A percentile compares a stretch with the other conserved stretches of the same genome.
Conservation (phyloP, 2,888 invertebrate genomes). For the Scrobipalpa atriplicella region DNA sequence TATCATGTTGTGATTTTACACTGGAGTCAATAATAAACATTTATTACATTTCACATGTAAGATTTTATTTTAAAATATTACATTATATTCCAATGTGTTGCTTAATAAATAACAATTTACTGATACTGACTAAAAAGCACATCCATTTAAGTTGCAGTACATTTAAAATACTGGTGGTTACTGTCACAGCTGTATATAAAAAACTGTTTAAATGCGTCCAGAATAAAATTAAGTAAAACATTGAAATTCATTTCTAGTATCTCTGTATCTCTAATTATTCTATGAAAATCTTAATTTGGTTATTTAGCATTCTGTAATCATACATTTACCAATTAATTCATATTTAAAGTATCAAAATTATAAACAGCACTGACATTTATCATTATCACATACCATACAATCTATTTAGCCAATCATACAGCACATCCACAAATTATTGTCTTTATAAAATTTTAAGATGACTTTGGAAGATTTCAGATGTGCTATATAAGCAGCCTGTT, state of each 20-base stretch:
- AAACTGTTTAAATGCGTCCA: slow-evolving; percentile 11
- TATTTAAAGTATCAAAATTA: slow-evolving; percentile 13
- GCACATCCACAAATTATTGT: slow-evolving; percentile 25
- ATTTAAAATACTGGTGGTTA: slow-evolving; percentile 43
- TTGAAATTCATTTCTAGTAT: neutral
- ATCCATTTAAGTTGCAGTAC: slow-evolving; percentile 32
- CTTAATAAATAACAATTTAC: slow-evolving; percentile 49
- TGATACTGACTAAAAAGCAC: slow-evolving; percentile 47
- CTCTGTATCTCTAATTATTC: neutral
- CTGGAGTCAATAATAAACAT: neutral
- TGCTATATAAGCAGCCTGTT: slow-evolving; percentile 32
- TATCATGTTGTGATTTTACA: slow-evolving; percentile 16
- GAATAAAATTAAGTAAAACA: slow-evolving; percentile 9
- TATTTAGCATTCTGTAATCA: neutral
- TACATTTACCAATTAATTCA: neutral
- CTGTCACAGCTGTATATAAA: slow-evolving; percentile 8
- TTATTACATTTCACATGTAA: slow-evolving; percentile 30
- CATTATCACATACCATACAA: slow-evolving; percentile 27
- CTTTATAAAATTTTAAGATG: neutral
- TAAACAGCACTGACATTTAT: slow-evolving; percentile 28
- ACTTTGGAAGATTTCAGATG: neutral
- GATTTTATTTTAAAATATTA: slow-evolving; percentile 39
- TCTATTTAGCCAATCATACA: slow-evolving; percentile 25
- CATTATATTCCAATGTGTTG: slow-evolving; percentile 26
- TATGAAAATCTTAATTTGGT: neutral